Conservation (phyloP, 2,888 invertebrate genomes). For the Serripes groenlandicus region DNA sequence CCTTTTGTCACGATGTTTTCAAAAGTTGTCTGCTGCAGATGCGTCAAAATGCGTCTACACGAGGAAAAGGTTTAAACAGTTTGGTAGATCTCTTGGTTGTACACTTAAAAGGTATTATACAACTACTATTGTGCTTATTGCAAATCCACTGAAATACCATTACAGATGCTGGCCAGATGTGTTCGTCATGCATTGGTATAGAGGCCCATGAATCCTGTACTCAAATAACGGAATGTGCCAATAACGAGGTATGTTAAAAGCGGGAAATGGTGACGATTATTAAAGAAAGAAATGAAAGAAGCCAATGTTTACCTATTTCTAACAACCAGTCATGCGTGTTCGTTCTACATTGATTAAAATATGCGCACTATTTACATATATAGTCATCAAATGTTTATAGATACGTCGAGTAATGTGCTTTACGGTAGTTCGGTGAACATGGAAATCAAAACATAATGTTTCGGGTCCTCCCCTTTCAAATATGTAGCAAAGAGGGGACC, state of each 20-base stretch:
- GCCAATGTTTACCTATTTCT: no score
- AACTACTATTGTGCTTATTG: no score
- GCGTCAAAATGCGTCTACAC: no score
- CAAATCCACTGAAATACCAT: no score
- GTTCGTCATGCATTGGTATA: neutral
- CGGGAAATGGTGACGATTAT: neutral
- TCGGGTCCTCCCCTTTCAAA: no score
- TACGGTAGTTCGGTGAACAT: neutral
- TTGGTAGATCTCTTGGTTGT: no score
- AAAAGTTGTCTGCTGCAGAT: no score
- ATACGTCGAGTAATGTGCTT: neutral
- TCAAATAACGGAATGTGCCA: neutral
- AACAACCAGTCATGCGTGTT: neutral
- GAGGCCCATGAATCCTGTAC: neutral
- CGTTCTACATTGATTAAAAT: neutral
- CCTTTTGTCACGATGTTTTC: no score
- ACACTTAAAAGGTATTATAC: no score
- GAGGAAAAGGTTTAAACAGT: no score
- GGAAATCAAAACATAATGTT: no score
- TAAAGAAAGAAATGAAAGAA: neutral
- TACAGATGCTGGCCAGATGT: slow-evolving; percentile 14
- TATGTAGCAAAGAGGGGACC: no score
- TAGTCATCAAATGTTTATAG: neutral
- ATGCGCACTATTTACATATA: neutral
- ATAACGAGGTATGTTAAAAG: slow-evolving; percentile 3